Percentiles rank a stretch among this genome's conserved stretches.
Evolutionary conservation across 2,888 invertebrate species (phyloP).

Genomic region (Merodon equestris): DNA sequence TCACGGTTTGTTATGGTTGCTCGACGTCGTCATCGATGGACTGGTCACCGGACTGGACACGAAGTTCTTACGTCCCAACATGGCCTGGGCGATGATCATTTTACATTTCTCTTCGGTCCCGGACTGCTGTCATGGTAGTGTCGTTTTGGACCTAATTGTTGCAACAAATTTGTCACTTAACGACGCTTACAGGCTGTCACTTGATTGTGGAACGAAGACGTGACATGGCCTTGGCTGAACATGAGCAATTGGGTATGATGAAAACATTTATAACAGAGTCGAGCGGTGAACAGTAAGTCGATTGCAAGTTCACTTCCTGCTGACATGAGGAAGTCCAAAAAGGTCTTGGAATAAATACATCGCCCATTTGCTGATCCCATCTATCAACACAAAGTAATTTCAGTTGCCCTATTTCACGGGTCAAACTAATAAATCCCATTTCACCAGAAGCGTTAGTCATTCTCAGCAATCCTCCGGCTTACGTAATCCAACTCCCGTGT

Average conservation of each 20-base stretch:
- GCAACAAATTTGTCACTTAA: conserved; percentile 64
- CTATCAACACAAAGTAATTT: no score
- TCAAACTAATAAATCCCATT: conserved; percentile 60
- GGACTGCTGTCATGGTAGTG: conserved; percentile 52
- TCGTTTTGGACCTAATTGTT: conserved; percentile 59
- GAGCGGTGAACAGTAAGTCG: no score
- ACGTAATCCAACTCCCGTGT: conserved; percentile 57
- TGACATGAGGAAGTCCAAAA: no score
- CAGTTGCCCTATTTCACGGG: conserved; percentile 38
- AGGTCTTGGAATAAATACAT: no score
- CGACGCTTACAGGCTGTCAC: conserved; percentile 16
- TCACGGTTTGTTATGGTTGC: conserved; percentile 61
- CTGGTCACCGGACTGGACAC: neutral
- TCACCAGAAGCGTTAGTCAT: conserved; percentile 27
- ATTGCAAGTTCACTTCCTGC: no score
- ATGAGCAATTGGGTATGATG: no score
- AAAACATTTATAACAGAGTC: no score
- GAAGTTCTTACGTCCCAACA: no score
- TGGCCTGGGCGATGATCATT: conserved; percentile 8
- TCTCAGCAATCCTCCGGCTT: conserved; percentile 45
- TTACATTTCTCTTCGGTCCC: conserved; percentile 25
- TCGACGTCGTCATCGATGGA: neutral
- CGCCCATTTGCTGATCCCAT: no score
- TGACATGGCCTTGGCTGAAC: no score
- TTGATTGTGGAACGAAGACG: no score